Conservation (phyloP, 2,888 invertebrate genomes). For the Entomobrya proxima region DNA sequence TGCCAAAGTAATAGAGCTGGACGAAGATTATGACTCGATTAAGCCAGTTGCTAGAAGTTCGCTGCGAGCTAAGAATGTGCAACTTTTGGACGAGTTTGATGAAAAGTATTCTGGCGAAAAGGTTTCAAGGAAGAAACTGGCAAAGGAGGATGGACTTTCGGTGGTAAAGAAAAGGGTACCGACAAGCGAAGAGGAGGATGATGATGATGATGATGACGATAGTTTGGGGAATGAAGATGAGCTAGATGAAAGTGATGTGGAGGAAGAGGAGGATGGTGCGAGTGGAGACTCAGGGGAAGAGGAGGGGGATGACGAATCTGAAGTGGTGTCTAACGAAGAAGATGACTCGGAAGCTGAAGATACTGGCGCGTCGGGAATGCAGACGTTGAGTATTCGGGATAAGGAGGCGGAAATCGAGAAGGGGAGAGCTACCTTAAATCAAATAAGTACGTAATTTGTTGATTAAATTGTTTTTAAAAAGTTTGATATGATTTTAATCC, state of each 20-base stretch:
- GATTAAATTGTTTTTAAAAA: neutral
- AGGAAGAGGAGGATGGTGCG: conserved; percentile 83
- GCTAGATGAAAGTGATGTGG: conserved; percentile 77
- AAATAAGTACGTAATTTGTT: conserved; percentile 76
- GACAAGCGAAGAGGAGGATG: conserved; percentile 43
- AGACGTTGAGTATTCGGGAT: conserved; percentile 74
- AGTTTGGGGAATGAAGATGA: conserved; percentile 74
- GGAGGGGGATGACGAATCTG: conserved; percentile 73
- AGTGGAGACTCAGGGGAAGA: conserved; percentile 77
- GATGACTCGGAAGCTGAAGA: conserved; percentile 53
- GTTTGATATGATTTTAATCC: neutral
- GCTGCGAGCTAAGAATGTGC: conserved; percentile 48
- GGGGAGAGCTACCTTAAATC: conserved; percentile 77
- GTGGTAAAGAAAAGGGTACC: conserved; percentile 37
- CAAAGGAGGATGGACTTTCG: conserved; percentile 71
- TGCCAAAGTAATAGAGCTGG: conserved; percentile 50
- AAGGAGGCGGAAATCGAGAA: conserved; percentile 77
- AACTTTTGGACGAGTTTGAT: conserved; percentile 78
- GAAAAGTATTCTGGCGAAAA: conserved; percentile 87
- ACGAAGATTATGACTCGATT: conserved; percentile 23
- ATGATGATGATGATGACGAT: neutral
- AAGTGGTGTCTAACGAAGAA: conserved; percentile 61
- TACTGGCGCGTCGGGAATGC: conserved; percentile 69
- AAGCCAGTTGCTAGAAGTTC: conserved; percentile 29
- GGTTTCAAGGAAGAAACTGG: conserved; percentile 81